phyloP scores from a whole-genome alignment of 2,113 vertebrate genomes.

The Cisticola juncidis region DNA sequence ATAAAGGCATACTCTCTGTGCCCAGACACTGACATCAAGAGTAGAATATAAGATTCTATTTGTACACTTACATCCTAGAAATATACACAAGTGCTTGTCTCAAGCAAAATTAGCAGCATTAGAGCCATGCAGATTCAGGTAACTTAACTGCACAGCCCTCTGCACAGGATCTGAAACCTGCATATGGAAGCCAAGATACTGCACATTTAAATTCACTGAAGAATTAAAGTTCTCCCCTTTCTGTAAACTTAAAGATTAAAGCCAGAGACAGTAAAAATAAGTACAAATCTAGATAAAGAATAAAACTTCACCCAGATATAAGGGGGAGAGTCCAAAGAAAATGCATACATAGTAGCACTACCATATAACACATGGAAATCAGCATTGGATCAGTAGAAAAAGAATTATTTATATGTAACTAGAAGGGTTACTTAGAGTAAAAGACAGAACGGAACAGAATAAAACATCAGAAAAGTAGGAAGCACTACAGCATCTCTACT shows the following conservation, averaged over 20 bases:
- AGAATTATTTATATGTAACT: conserved; percentile 17
- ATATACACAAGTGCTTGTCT: background rate
- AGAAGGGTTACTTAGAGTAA: conserved; percentile 25
- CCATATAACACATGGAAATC: conserved; percentile 17
- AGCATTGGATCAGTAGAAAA: conserved; percentile 22
- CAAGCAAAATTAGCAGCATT: background rate
- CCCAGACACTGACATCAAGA: background rate
- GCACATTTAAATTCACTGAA: background rate
- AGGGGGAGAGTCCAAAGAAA: background rate
- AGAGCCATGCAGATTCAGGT: background rate
- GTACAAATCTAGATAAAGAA: background rate
- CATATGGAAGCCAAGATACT: background rate
- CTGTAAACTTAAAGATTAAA: conserved; percentile 12
- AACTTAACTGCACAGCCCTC: background rate
- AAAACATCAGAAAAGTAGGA: conserved; percentile 61
- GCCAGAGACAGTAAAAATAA: conserved; percentile 22
- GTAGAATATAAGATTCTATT: background rate
- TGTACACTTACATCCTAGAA: background rate
- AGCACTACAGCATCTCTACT: conserved; percentile 64
- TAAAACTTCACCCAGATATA: background rate
- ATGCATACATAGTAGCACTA: conserved; percentile 14
- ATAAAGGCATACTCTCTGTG: background rate
- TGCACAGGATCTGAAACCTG: background rate
- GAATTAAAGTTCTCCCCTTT: background rate
- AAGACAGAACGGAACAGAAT: conserved; percentile 62